A percentile compares a stretch with the other conserved stretches of the same genome.
These are phyloP conservation scores for Neoarius graeffei DNA, from an alignment of 2,113 vertebrate species.

Conservation along the genomic window DNA sequence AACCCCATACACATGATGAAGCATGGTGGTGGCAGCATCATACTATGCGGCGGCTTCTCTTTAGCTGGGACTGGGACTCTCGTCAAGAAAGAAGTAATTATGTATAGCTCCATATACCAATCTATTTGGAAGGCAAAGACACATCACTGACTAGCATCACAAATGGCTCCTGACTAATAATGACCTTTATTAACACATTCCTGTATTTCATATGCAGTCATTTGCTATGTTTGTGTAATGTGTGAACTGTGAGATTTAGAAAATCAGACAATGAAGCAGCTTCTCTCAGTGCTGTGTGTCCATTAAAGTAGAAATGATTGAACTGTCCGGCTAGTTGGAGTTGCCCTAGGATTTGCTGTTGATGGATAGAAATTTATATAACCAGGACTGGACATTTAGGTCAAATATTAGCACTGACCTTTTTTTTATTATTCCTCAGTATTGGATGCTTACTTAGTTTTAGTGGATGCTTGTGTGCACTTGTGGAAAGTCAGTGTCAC, in stretches of 20 bases:
- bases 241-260: neutral
- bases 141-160: neutral
- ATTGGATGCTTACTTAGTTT: neutral
- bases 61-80: neutral
- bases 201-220: neutral
- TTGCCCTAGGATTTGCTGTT: neutral
- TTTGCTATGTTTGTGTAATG: neutral
- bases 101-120: neutral
- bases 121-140: neutral
- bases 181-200: neutral
- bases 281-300: neutral
- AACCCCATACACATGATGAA: neutral
- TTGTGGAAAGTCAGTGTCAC: neutral
- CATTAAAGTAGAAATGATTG: slow-evolving; percentile 23
- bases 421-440: neutral
- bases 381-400: neutral
- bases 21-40: neutral
- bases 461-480: neutral
- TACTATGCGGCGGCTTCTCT: neutral
- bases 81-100: neutral
- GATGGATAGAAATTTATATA: neutral
- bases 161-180: neutral
- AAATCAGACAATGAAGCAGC: neutral
- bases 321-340: neutral
- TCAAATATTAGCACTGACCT: neutral